Evolutionary conservation across 2,888 invertebrate species (phyloP).

Genomic region (Pollenia labialis): DNA sequence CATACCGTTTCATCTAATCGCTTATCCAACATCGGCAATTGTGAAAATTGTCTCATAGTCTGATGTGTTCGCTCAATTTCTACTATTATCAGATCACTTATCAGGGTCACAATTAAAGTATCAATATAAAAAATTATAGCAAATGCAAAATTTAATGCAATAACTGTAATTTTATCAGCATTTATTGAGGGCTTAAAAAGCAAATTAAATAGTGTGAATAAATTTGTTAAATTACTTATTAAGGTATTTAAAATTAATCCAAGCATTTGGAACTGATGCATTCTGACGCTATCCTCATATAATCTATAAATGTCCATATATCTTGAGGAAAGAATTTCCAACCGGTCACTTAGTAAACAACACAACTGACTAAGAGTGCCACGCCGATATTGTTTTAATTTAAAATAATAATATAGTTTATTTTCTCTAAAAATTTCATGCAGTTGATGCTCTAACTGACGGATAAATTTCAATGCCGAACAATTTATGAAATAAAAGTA

Average conservation of each 20-base stretch:
- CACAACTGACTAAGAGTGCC: constrained; percentile 72
- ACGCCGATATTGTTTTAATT: not conserved
- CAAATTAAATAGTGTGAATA: constrained; percentile 79
- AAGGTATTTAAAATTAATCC: constrained; percentile 78
- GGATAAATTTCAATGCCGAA: constrained; percentile 77
- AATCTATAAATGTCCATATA: constrained; percentile 75
- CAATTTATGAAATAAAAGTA: constrained; percentile 78
- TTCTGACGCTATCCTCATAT: constrained; percentile 74
- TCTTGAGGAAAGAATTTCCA: constrained; percentile 23
- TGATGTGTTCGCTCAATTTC: constrained; percentile 74
- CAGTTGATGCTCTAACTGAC: constrained; percentile 76
- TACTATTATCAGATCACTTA: constrained; percentile 77
- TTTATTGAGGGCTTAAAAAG: constrained; percentile 75
- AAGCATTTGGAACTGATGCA: constrained; percentile 79
- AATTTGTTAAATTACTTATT: constrained; percentile 79
- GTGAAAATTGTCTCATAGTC: too few species aligned
- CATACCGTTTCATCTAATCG: too few species aligned
- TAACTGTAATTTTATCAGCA: constrained; percentile 66
- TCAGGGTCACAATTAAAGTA: constrained; percentile 77
- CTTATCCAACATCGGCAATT: too few species aligned
- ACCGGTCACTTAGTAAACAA: constrained; percentile 35
- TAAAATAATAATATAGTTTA: constrained; percentile 19
- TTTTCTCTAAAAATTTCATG: constrained; percentile 59
- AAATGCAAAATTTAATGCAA: constrained; percentile 76
- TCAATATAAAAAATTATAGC: constrained; percentile 79